Conservation (phyloP, 1,140 invertebrate species). For the Drosophila ficusphila region DNA sequence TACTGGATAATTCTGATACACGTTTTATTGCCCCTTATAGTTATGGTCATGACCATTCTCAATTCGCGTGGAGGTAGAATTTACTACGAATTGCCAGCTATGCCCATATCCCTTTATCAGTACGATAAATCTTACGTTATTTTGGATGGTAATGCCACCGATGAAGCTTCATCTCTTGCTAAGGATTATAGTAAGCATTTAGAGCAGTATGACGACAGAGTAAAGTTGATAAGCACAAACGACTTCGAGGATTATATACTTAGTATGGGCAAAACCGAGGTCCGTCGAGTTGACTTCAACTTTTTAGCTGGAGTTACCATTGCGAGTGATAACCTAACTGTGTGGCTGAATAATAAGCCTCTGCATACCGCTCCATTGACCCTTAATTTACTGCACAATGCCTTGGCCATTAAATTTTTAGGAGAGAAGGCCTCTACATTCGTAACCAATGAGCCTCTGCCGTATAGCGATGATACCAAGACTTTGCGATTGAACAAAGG, state of each 20-base stretch:
- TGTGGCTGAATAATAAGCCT: constrained; percentile 88
- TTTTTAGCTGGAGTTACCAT: constrained; percentile 81
- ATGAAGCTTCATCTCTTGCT: background rate
- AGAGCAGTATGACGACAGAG: background rate
- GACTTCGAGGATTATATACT: constrained; percentile 20
- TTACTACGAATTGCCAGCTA: constrained; percentile 14
- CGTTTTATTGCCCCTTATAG: constrained; percentile 86
- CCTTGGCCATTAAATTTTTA: constrained; percentile 84
- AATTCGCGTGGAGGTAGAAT: constrained; percentile 59
- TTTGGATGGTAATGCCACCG: constrained; percentile 1
- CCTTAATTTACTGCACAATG: constrained; percentile 87
- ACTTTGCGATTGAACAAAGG: constrained; percentile 84
- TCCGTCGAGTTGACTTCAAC: constrained; percentile 35
- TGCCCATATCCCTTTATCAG: constrained; percentile 16
- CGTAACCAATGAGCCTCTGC: constrained; percentile 89
- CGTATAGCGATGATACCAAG: constrained; percentile 80
- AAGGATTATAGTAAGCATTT: background rate
- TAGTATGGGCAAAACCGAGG: background rate
- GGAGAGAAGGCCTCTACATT: constrained; percentile 82
- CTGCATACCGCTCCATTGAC: constrained; percentile 89
- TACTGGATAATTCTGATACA: constrained; percentile 86
- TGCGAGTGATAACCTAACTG: constrained; percentile 78
- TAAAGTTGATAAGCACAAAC: background rate
- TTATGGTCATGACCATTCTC: constrained; percentile 86
- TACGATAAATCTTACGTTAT: constrained; percentile 1